Evolutionary conservation across 2,888 invertebrate genomes (phyloP).

Genomic region (Morinoia aosen): DNA sequence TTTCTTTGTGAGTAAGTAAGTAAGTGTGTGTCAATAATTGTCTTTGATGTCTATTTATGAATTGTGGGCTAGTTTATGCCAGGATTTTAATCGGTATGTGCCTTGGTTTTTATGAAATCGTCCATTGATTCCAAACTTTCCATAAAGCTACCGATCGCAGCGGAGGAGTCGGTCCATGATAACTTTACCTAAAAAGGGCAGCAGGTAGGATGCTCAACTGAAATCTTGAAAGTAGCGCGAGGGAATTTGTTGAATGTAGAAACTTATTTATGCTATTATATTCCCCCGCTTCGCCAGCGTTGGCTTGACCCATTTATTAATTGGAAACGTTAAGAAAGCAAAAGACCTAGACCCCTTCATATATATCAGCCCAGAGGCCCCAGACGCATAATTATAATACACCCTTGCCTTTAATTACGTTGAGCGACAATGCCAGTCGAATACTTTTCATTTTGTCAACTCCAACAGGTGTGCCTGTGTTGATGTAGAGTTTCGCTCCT

Average conservation of each 20-base stretch:
- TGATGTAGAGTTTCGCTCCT: neutral
- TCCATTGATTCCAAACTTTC: neutral
- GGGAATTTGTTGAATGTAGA: neutral
- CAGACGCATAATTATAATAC: no score
- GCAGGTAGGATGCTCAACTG: neutral
- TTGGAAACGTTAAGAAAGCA: no score
- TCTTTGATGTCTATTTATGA: neutral
- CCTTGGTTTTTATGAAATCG: neutral
- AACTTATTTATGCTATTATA: neutral
- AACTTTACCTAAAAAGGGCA: neutral
- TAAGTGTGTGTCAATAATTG: neutral
- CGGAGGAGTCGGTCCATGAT: slow-evolving; percentile 49
- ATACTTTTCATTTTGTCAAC: neutral
- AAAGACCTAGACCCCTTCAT: no score
- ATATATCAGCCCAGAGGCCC: no score
- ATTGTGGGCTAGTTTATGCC: neutral
- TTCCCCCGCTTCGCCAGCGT: neutral
- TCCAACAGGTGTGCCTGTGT: neutral
- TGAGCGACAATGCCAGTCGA: neutral
- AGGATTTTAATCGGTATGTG: neutral
- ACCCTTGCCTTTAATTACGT: neutral
- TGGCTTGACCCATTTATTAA: neutral
- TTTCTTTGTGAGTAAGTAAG: neutral
- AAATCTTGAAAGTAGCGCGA: no score
- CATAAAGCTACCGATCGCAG: neutral